Percentiles rank a stretch among this genome's conserved stretches.
Evolutionary conservation across 1,140 invertebrate genomes (phyloP).

Genomic region (Drosophila setifemur): DNA sequence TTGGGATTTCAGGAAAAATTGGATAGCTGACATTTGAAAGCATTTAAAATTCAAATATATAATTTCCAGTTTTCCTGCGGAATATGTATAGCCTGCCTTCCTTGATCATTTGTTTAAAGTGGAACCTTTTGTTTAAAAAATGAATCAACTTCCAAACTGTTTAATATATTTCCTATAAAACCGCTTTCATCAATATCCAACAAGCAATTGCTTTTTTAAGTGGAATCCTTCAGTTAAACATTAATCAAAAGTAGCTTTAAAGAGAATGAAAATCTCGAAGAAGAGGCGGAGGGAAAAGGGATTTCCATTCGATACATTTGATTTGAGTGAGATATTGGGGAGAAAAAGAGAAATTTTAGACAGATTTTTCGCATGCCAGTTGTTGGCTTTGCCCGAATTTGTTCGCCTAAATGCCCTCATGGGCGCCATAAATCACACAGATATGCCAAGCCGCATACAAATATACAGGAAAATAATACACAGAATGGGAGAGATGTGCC

Average conservation of each 20-base stretch:
- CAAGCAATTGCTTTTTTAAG: background rate
- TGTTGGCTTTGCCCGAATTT: constrained; percentile 21
- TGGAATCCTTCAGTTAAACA: background rate
- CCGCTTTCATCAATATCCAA: background rate
- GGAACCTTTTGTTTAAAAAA: no score
- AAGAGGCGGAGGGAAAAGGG: background rate
- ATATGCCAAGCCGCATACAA: constrained; percentile 18
- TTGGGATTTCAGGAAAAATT: no score
- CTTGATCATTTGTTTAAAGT: no score
- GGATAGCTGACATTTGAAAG: no score
- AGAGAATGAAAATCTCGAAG: constrained; percentile 7
- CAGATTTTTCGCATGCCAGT: constrained; percentile 31
- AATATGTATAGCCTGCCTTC: no score
- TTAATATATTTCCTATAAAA: background rate
- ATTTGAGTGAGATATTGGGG: constrained; percentile 27
- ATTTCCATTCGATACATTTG: constrained; percentile 17
- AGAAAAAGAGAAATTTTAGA: constrained; percentile 11
- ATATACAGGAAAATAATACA: background rate
- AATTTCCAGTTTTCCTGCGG: no score
- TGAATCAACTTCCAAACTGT: no score
- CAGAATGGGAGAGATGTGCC: background rate
- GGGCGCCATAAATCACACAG: constrained; percentile 50
- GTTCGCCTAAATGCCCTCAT: constrained; percentile 43
- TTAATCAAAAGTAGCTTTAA: constrained; percentile 22
- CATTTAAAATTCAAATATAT: no score